phyloP scores from a whole-genome alignment of 2,113 vertebrate genomes.

The Bucco capensis region DNA sequence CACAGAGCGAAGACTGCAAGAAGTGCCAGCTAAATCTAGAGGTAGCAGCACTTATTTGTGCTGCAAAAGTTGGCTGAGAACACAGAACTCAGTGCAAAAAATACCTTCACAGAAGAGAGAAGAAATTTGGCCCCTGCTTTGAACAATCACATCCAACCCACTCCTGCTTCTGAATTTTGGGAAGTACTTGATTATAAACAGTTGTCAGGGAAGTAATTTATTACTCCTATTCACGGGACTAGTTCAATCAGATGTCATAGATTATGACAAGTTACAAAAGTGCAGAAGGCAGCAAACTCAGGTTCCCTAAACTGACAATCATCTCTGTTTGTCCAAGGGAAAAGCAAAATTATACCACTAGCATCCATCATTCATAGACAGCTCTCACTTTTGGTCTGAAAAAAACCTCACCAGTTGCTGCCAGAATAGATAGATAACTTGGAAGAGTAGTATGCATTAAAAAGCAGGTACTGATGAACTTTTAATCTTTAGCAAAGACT shows the following conservation, averaged over 20 bases:
- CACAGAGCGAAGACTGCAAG: neutral
- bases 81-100: neutral
- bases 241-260: neutral
- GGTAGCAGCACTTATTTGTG: neutral
- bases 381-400: neutral
- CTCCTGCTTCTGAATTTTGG: neutral
- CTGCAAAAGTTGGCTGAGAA: neutral
- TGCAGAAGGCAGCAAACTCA: neutral
- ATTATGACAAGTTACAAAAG: neutral
- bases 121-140: neutral
- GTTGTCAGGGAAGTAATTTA: neutral
- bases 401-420: neutral
- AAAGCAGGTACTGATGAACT: rapidly evolving
- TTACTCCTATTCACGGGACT: neutral
- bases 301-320: neutral
- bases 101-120: neutral
- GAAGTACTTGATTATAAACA: neutral
- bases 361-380: neutral
- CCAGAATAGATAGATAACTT: neutral
- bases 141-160: neutral
- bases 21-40: neutral
- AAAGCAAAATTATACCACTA: neutral
- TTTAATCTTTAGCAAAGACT: neutral
- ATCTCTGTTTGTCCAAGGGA: neutral
- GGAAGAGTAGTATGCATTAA: neutral